Evolutionary conservation across 2,888 invertebrate genomes (phyloP).

Genomic region (Sarcophaga variegata): DNA sequence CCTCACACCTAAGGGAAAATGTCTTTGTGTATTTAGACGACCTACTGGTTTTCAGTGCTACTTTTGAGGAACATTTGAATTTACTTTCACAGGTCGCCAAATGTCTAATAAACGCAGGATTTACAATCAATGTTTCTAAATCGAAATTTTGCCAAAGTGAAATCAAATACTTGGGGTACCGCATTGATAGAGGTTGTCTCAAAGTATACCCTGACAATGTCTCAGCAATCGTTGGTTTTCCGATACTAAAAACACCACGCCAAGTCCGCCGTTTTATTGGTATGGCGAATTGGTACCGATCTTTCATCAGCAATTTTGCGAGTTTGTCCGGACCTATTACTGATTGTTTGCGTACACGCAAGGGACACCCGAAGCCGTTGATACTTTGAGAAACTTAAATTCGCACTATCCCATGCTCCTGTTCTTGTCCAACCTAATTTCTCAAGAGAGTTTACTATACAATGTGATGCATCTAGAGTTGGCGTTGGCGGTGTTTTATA

Average conservation of each 20-base stretch:
- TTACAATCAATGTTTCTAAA: not conserved
- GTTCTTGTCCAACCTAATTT: slow-evolving; percentile 50
- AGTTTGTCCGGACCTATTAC: slow-evolving; percentile 22
- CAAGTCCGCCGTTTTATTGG: slow-evolving; percentile 51
- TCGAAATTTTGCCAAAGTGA: slow-evolving; percentile 54
- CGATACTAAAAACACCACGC: slow-evolving; percentile 35
- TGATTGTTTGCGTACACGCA: slow-evolving; percentile 29
- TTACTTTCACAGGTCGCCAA: no score
- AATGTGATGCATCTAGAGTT: slow-evolving; percentile 39
- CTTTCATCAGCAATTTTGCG: slow-evolving; percentile 42
- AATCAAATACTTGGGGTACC: slow-evolving; percentile 50
- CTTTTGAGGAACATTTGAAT: no score
- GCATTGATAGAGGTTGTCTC: slow-evolving; percentile 38
- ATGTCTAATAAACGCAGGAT: no score
- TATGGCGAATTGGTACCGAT: slow-evolving; percentile 50
- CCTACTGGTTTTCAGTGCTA: no score
- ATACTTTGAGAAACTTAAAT: slow-evolving; percentile 26
- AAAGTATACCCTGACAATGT: slow-evolving; percentile 22
- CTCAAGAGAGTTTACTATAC: slow-evolving; percentile 37
- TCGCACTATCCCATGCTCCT: slow-evolving; percentile 12
- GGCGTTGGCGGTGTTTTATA: slow-evolving; percentile 49
- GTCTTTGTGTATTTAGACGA: no score
- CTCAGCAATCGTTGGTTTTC: not conserved
- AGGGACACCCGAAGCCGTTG: slow-evolving; percentile 23
- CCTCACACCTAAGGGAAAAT: no score